These are phyloP conservation scores for Blastobasis adustella DNA, from an alignment of 2,888 invertebrate species.

Conservation along the genomic window DNA sequence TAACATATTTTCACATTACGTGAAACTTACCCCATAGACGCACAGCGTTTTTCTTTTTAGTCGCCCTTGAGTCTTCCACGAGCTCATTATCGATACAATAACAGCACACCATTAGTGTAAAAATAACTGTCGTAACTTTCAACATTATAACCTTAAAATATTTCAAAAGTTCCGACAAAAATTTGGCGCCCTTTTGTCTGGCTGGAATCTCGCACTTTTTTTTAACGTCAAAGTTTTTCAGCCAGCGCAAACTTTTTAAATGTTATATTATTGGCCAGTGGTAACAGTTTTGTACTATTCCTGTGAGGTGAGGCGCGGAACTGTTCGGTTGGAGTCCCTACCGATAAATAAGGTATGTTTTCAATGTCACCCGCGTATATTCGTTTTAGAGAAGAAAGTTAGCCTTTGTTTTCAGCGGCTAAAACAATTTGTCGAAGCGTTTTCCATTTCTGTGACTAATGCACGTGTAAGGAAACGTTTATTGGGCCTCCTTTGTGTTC, in stretches of 20 bases:
- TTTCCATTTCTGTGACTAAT: slow-evolving; percentile 60
- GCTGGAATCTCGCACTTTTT: neutral
- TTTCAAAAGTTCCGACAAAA: neutral
- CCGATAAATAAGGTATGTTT: slow-evolving; percentile 52
- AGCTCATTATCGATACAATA: slow-evolving; percentile 43
- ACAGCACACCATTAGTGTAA: slow-evolving; percentile 41
- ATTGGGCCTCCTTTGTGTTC: slow-evolving; percentile 42
- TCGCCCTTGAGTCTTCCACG: slow-evolving; percentile 50
- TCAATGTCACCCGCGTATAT: slow-evolving; percentile 36
- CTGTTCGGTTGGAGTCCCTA: slow-evolving; percentile 32
- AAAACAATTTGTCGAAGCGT: slow-evolving; percentile 48
- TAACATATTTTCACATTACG: slow-evolving; percentile 1
- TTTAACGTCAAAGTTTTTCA: slow-evolving; percentile 1
- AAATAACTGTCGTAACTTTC: slow-evolving; percentile 35
- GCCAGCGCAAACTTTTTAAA: slow-evolving; percentile 1
- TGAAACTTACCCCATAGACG: slow-evolving; percentile 48
- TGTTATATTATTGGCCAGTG: slow-evolving; percentile 1
- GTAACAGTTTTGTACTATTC: slow-evolving; percentile 12
- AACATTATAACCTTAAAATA: slow-evolving; percentile 28
- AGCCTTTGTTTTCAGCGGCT: slow-evolving; percentile 53
- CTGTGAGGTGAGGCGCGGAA: slow-evolving; percentile 21
- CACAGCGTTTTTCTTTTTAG: slow-evolving; percentile 49
- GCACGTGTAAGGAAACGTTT: slow-evolving; percentile 47
- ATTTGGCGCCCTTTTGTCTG: neutral
- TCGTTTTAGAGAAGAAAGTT: slow-evolving; percentile 54